These are phyloP conservation scores for Hydriomena furcata DNA, from an alignment of 2,888 invertebrate genomes.

Conservation along the genomic window DNA sequence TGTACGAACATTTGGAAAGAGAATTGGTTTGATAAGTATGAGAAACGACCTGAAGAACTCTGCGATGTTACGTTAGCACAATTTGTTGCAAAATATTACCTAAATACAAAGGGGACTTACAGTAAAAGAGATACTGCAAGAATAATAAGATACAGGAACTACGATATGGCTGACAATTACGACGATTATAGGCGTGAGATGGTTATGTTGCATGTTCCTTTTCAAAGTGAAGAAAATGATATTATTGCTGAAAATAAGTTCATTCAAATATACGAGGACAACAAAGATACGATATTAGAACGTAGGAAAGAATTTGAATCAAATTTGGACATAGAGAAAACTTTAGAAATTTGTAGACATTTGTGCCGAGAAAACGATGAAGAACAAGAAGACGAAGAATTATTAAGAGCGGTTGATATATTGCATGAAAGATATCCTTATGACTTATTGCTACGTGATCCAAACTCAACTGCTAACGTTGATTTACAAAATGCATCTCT, in stretches of 20 bases:
- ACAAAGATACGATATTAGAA: conserved; percentile 40
- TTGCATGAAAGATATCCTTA: no score
- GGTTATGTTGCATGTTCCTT: conserved; percentile 52
- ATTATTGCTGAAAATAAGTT: conserved; percentile 51
- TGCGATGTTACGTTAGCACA: conserved; percentile 49
- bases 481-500: no score
- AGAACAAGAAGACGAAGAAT: no score
- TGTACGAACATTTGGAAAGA: conserved; percentile 59
- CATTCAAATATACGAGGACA: conserved; percentile 41
- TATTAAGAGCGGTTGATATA: no score
- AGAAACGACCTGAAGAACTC: conserved; percentile 54
- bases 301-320: conserved; percentile 39
- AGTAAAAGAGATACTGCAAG: not conserved
- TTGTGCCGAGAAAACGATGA: conserved; percentile 34
- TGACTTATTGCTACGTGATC: no score
- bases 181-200: conserved; percentile 55
- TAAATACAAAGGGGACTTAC: not conserved
- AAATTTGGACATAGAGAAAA: conserved; percentile 40
- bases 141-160: conserved; percentile 41
- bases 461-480: no score
- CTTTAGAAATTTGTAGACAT: conserved; percentile 38
- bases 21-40: conserved; percentile 60
- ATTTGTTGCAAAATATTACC: conserved; percentile 49
- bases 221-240: conserved; percentile 52
- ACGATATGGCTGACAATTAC: conserved; percentile 47